Evolutionary conservation across 1,140 invertebrate species (phyloP).

Genomic region (Megalonaias nervosa): DNA sequence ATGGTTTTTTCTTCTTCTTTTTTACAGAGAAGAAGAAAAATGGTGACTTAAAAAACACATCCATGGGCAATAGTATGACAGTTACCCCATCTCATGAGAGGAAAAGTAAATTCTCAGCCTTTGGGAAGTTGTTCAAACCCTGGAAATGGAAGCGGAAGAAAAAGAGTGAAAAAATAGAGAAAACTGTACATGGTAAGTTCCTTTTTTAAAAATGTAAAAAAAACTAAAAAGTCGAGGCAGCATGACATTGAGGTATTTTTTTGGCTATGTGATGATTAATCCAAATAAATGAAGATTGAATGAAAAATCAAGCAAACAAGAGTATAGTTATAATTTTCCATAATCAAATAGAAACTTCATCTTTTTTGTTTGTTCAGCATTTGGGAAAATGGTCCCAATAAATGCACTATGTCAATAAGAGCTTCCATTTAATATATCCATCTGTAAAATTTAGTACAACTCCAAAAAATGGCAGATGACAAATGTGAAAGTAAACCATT

Average conservation of each 20-base stretch:
- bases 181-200: conserved; percentile 93
- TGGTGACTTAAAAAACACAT: conserved; percentile 75
- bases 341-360: too few species aligned
- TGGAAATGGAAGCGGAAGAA: conserved; percentile 99
- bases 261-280: background rate
- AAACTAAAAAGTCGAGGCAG: conserved; percentile 1
- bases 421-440: too few species aligned
- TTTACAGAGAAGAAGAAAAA: conserved; percentile 91
- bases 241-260: background rate
- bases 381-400: too few species aligned
- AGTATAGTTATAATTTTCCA: too few species aligned
- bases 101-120: conserved; percentile 93
- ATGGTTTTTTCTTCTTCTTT: conserved; percentile 54
- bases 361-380: too few species aligned
- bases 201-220: background rate
- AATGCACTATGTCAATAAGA: too few species aligned
- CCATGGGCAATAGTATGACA: conserved; percentile 71
- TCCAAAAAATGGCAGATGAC: too few species aligned
- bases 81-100: conserved; percentile 80
- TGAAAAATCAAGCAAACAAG: too few species aligned
- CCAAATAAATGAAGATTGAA: conserved; percentile 1
- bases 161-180: conserved; percentile 98
- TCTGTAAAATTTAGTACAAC: too few species aligned
- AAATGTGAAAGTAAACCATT: too few species aligned
- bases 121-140: conserved; percentile 96